phyloP scores from a whole-genome alignment of 2,888 invertebrate genomes.

The Meliscaeva auricollis region DNA sequence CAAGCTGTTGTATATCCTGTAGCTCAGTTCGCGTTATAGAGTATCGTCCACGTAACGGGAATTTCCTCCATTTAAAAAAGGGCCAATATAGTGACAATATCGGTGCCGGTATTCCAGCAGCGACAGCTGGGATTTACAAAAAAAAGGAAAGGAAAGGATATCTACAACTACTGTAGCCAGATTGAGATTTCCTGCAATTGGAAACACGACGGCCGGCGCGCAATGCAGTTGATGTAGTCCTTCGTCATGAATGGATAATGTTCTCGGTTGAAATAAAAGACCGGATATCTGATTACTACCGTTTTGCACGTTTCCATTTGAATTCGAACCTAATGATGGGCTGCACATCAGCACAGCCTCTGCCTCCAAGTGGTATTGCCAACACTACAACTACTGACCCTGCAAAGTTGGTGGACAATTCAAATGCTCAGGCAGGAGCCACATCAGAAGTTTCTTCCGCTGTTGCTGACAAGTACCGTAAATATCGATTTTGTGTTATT shows the following conservation, averaged over 20 bases:
- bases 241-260: constrained; percentile 69
- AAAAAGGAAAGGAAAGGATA: constrained; percentile 16
- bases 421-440: constrained; percentile 22
- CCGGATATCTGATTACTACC: constrained; percentile 75
- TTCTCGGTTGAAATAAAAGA: constrained; percentile 58
- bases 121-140: not conserved
- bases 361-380: constrained; percentile 35
- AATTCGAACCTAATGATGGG: constrained; percentile 76
- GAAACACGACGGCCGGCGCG: not conserved
- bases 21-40: constrained; percentile 33
- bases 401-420: constrained; percentile 32
- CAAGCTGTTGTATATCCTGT: constrained; percentile 56
- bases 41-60: constrained; percentile 50
- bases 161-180: not conserved
- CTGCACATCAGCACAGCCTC: constrained; percentile 77
- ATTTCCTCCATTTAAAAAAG: constrained; percentile 48
- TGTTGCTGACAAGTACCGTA: constrained; percentile 69
- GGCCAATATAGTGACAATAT: not conserved
- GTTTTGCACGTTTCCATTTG: constrained; percentile 66
- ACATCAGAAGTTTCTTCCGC: constrained; percentile 49
- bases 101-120: not conserved
- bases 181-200: constrained; percentile 66
- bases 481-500: constrained; percentile 60
- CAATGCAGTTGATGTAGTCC: constrained; percentile 52
- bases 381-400: not conserved